Evolutionary conservation across 2,888 invertebrate genomes (phyloP).

Genomic region (Torymus aiolomorphi): DNA sequence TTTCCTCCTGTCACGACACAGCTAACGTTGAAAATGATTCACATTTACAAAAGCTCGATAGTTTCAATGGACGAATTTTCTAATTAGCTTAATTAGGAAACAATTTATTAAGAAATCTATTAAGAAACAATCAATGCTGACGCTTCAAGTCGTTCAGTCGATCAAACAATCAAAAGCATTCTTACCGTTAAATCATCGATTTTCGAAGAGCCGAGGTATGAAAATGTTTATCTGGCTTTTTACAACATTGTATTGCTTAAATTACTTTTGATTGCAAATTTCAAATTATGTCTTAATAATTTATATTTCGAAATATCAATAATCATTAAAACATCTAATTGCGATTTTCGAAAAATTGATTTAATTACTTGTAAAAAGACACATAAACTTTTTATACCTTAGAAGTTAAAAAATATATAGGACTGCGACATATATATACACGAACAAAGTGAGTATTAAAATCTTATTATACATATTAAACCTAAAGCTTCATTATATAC

Average conservation of each 20-base stretch:
- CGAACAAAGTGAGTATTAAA: constrained; percentile 42
- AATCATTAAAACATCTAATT: no score
- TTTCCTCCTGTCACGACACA: constrained; percentile 34
- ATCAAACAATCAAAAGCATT: constrained; percentile 46
- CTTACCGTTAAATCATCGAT: constrained; percentile 28
- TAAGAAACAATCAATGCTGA: constrained; percentile 43
- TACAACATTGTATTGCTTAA: no score
- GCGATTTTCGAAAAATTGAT: neutral
- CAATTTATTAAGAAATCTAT: constrained; percentile 44
- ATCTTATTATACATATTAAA: constrained; percentile 49
- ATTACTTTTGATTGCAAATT: neutral
- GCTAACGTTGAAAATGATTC: constrained; percentile 42
- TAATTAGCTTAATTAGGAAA: constrained; percentile 45
- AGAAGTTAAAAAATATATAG: constrained; percentile 39
- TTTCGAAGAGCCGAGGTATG: constrained; percentile 29
- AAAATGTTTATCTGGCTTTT: constrained; percentile 29
- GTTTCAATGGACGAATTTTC: constrained; percentile 72
- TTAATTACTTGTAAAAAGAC: constrained; percentile 1
- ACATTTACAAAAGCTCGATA: constrained; percentile 72
- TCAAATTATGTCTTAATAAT: neutral
- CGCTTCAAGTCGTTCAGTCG: constrained; percentile 31
- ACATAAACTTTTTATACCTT: constrained; percentile 24
- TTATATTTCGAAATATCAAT: neutral
- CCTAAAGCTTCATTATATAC: constrained; percentile 54
- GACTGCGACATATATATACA: constrained; percentile 48